A percentile compares a stretch with the other conserved stretches of the same genome.
Conservation (phyloP, 35 echinoderm and acorn worm species). For the Heliocidaris tuberculata region DNA sequence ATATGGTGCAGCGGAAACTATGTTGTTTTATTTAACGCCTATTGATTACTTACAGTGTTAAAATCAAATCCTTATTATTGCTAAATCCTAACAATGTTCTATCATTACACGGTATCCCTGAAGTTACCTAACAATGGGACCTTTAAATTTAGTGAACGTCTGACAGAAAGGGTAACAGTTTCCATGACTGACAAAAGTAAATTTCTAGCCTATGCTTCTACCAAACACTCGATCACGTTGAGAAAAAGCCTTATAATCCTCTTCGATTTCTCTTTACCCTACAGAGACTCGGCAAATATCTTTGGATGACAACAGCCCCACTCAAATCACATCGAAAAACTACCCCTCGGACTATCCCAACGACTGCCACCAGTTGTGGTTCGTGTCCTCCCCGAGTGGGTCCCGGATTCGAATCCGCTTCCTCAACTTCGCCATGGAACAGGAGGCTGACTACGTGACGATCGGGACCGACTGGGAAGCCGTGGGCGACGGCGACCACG, state of each 20-base stretch:
- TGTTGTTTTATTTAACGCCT: too few species aligned
- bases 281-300: neutral
- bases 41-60: too few species aligned
- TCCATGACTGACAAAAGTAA: neutral
- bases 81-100: too few species aligned
- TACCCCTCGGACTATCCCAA: conserved; percentile 20
- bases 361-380: conserved; percentile 21
- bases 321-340: neutral
- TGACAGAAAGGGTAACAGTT: too few species aligned
- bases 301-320: neutral
- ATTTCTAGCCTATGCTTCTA: too few species aligned
- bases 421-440: neutral
- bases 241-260: too few species aligned
- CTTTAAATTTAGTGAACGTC: too few species aligned
- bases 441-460: conserved; percentile 8
- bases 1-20: too few species aligned
- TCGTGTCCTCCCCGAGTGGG: conserved; percentile 18
- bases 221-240: too few species aligned
- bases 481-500: neutral
- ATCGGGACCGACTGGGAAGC: conserved; percentile 7
- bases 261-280: neutral
- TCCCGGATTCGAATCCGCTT: neutral
- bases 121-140: too few species aligned
- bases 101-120: too few species aligned
- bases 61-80: too few species aligned